These are phyloP conservation scores for Eucera pruinosa DNA, from an alignment of 2,888 invertebrate species.

Conservation along the genomic window DNA sequence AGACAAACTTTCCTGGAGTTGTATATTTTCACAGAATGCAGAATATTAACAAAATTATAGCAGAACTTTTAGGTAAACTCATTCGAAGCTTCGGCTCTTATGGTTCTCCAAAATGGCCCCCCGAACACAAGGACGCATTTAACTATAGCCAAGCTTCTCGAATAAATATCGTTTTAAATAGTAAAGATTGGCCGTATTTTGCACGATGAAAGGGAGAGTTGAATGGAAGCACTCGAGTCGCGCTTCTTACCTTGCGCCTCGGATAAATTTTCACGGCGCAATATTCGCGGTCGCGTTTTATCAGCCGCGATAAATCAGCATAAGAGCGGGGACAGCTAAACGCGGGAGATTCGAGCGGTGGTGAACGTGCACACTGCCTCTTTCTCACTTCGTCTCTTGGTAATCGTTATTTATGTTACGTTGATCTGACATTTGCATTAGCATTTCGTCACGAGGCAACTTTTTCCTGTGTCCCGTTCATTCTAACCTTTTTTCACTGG, in stretches of 20 bases:
- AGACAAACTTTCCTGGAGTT: too few species aligned
- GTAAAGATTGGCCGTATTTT: conserved; percentile 6
- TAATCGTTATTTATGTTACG: conserved; percentile 76
- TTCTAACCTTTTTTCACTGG: neutral
- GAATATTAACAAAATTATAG: neutral
- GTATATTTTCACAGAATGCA: neutral
- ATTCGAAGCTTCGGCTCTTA: neutral
- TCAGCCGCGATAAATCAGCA: conserved; percentile 75
- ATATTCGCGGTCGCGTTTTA: conserved; percentile 69
- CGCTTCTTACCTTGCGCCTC: conserved; percentile 18
- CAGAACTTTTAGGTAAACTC: neutral
- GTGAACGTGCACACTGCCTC: conserved; percentile 17
- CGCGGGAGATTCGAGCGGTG: conserved; percentile 36
- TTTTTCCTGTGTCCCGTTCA: conserved; percentile 9
- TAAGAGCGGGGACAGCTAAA: conserved; percentile 61
- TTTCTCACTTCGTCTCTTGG: conserved; percentile 32
- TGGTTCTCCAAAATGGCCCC: neutral
- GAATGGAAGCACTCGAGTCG: conserved; percentile 26
- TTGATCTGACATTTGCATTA: conserved; percentile 69
- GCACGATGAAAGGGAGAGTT: neutral
- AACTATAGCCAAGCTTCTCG: neutral
- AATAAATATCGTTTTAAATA: conserved; percentile 32
- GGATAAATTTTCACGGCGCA: conserved; percentile 64
- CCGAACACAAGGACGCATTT: neutral
- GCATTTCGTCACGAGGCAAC: conserved; percentile 62